Base-by-base conservation (phyloP, 2,113 vertebrate genomes). In the Caranx melampygus region DNA sequence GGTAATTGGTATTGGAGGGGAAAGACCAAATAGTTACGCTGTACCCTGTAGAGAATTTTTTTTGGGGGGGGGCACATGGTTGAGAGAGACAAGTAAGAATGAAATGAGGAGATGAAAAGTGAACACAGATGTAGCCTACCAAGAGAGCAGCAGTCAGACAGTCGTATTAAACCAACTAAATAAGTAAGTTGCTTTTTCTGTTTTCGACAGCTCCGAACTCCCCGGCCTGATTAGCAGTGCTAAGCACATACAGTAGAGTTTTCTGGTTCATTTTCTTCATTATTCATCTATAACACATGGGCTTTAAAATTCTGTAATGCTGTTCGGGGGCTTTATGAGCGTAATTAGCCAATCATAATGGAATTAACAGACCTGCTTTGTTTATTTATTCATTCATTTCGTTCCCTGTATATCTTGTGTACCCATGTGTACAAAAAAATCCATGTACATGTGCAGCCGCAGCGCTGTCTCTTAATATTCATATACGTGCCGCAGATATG, bases 111-210 rank as follows among this genome's bases (percentile, higher is more conserved):
- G 63, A 82, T 82, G n/a, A 44, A 57, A 78, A 72, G 59, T 52
- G 37, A 64, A 64, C 10, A 31, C 74, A 73, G 81, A 64, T 87
- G 77, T 77, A 26, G 26, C 26, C 26, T 26, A 42, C 63, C 55
- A 6, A 8, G 78, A 83, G 81, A 79, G 74, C 58, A 3, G 11
- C 55, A 42, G 57, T 72, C 75, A 72, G 33, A 74, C 58, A 35
- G 75, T 21, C 55, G 12, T 81, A 83, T 82, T 87, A 84, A 90
- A 87, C 74, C 79, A 63, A 85, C 78, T 82, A 76, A 78, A 77
- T 82, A 58, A 85, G 60, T 73, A 66, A 83, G 75, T 76, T 83
- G 21, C 78, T 73, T 16, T 78, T 76, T 44, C 18, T 45, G 26
- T 26, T 40, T 75, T 2, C 12, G 51, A 78, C 78, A 64, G 60